phyloP scores from a whole-genome alignment of 2,888 invertebrate species.

The Chymomyza fuscimana region DNA sequence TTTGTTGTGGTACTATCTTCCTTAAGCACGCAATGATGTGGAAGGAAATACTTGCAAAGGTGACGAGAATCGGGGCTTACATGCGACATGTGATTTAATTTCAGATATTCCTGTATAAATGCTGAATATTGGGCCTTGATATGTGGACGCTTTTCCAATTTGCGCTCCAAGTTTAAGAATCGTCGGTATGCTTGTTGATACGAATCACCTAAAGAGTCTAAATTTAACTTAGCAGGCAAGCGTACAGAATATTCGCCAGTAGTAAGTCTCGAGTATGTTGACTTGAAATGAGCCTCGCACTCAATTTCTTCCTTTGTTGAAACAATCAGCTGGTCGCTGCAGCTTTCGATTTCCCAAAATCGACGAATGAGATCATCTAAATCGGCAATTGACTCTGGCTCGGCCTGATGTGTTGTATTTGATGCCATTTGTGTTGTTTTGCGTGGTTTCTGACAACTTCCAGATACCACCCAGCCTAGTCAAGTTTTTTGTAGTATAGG shows the following conservation, averaged over 20 bases:
- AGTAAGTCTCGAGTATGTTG: slow-evolving; percentile 20
- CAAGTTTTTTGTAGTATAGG: slow-evolving; percentile 41
- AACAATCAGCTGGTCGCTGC: not conserved
- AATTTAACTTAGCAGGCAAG: slow-evolving; percentile 2
- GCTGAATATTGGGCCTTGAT: slow-evolving; percentile 8
- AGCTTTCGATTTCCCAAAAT: slow-evolving; percentile 39
- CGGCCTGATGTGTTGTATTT: not conserved
- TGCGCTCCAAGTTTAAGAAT: slow-evolving; percentile 27
- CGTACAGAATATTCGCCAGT: slow-evolving; percentile 20
- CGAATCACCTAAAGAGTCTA: slow-evolving; percentile 23
- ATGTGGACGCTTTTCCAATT: too few relatives aligned
- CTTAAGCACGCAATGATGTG: slow-evolving; percentile 21
- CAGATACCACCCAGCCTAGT: slow-evolving; percentile 44
- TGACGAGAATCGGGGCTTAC: not conserved
- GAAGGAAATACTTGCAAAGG: slow-evolving; percentile 18
- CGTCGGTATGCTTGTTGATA: slow-evolving; percentile 24
- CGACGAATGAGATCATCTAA: slow-evolving; percentile 18
- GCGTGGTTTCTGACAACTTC: slow-evolving; percentile 11
- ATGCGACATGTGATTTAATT: slow-evolving; percentile 20
- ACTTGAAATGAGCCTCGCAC: slow-evolving; percentile 29
- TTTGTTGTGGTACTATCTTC: slow-evolving; percentile 13
- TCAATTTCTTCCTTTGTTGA: slow-evolving; percentile 10
- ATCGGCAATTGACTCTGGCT: too few relatives aligned
- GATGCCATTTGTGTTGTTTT: not conserved
- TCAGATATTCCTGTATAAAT: slow-evolving; percentile 17